These are phyloP conservation scores for Prochilodus magdalenae DNA, from an alignment of 2,113 vertebrate species.

Conservation along the genomic window DNA sequence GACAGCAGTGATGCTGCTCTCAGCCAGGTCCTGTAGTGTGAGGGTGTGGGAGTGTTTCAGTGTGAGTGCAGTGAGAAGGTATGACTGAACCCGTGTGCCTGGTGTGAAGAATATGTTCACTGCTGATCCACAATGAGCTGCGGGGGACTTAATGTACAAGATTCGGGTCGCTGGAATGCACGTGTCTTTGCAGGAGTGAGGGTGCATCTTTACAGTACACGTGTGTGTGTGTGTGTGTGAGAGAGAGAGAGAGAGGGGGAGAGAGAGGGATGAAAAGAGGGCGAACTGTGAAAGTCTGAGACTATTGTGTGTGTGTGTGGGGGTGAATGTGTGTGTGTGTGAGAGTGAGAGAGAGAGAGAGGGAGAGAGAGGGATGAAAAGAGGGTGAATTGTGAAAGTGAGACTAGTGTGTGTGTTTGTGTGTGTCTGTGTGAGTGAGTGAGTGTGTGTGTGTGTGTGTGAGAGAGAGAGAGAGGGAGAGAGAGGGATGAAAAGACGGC, in stretches of 20 bases:
- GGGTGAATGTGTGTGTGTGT: no score
- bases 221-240: background rate
- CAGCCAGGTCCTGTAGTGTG: background rate
- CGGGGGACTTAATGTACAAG: background rate
- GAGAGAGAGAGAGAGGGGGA: conserved; percentile 9
- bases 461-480: conserved; percentile 10
- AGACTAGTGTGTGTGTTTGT: no score
- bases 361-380: no score
- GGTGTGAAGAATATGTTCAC: background rate
- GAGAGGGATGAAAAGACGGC: conserved; percentile 27
- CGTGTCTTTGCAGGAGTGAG: background rate
- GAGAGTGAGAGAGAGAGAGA: no score
- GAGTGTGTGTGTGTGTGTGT: background rate
- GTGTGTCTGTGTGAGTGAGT: no score
- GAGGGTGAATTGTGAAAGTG: no score
- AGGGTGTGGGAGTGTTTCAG: background rate
- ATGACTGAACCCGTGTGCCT: background rate
- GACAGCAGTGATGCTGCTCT: background rate
- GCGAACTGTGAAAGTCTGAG: conserved; percentile 31
- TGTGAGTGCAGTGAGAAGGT: background rate
- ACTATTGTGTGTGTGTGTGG: conserved; percentile 5
- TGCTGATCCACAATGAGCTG: background rate
- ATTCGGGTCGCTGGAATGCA: background rate
- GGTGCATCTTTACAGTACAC: no score
- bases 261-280: conserved; percentile 26